These are phyloP conservation scores for Hyla sarda DNA, from an alignment of 2,113 vertebrate genomes.

Conservation along the genomic window DNA sequence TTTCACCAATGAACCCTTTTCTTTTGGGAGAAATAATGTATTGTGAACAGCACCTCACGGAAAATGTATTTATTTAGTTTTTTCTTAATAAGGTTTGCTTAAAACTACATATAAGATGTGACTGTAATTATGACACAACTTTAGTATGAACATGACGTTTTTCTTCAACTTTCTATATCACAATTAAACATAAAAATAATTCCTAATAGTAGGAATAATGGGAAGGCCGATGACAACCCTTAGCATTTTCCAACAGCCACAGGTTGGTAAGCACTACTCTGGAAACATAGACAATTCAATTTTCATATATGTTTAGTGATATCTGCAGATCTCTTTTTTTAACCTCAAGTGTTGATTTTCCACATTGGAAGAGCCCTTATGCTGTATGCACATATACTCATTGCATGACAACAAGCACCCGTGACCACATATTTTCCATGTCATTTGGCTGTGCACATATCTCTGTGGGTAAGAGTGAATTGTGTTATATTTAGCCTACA, in stretches of 20 bases:
- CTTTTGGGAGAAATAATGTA: too few relatives aligned
- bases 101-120: too few relatives aligned
- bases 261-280: neutral
- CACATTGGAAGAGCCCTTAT: constrained; percentile 10
- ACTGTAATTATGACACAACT: too few relatives aligned
- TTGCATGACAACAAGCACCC: neutral
- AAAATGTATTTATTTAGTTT: too few relatives aligned
- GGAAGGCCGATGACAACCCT: too few relatives aligned
- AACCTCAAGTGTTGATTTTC: neutral
- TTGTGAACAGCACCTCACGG: too few relatives aligned
- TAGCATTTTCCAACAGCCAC: neutral
- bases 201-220: too few relatives aligned
- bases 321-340: neutral
- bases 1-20: too few relatives aligned
- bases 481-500: constrained; percentile 42
- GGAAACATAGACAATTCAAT: neutral
- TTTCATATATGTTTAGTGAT: neutral
- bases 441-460: neutral
- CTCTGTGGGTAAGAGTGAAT: constrained; percentile 6
- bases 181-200: too few relatives aligned
- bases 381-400: neutral
- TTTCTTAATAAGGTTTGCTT: too few relatives aligned
- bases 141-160: too few relatives aligned
- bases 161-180: too few relatives aligned
- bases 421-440: constrained; percentile 42